Conservation (phyloP, 2,113 vertebrate genomes). For the Gymnobelideus leadbeateri region DNA sequence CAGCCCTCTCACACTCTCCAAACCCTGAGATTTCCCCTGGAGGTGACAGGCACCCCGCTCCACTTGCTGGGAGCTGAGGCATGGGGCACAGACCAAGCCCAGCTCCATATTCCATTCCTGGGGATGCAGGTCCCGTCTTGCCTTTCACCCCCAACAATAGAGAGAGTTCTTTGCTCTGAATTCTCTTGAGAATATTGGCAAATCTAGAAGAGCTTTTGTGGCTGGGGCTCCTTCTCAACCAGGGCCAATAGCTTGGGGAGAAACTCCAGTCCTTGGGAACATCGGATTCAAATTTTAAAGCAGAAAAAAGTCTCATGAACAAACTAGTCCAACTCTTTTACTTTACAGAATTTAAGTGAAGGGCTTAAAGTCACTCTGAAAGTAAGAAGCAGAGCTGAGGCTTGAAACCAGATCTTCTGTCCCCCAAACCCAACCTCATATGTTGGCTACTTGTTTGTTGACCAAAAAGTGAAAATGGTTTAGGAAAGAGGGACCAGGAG, state of each 20-base stretch:
- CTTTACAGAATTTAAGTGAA: neutral
- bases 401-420: neutral
- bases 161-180: slow-evolving; percentile 12
- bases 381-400: neutral
- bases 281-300: neutral
- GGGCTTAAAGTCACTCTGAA: neutral
- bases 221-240: neutral
- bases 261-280: neutral
- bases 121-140: slow-evolving; percentile 67
- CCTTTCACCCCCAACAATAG: neutral
- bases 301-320: neutral
- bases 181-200: slow-evolving; percentile 15
- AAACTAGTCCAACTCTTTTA: neutral
- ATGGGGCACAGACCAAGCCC: neutral
- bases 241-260: slow-evolving; percentile 1
- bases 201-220: slow-evolving; percentile 11
- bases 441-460: accelerated
- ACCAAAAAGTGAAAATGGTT: neutral
- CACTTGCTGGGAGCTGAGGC: neutral
- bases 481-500: neutral
- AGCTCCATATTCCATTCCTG: neutral
- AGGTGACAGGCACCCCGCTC: neutral
- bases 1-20: slow-evolving; percentile 31
- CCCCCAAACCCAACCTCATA: neutral
- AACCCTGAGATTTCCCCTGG: slow-evolving; percentile 18